Base-by-base conservation (phyloP, 2,888 invertebrate genomes). In the Cantharis rufa region DNA sequence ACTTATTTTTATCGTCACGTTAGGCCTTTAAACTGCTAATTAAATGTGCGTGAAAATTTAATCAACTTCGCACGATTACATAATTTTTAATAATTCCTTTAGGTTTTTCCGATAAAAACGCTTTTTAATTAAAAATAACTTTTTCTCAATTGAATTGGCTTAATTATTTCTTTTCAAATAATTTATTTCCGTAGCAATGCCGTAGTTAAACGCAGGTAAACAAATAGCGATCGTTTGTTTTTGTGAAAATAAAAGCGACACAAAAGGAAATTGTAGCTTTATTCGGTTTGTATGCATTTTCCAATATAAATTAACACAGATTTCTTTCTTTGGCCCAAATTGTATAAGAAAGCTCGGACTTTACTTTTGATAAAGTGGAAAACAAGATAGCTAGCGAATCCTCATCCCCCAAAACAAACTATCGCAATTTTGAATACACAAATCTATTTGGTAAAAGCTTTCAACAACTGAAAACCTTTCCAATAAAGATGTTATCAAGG, bases 1-100 rank as follows among this genome's bases (percentile, higher is more conserved):
- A 73, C 73, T 76, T 70, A 70, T 73, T 76, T 72, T 76, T 76
- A 76, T 76, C 70, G 76, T 76, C 72, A 61, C 61, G 72, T 69
- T 62, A 27, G 70, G 70, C 72, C 28, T 76, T 71, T 72, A 72
- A 76, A 73, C 24, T 72, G 72, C 64, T 70, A 76, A 76, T 76
- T 76, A 76, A 76, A 76, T 72, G 72, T 72, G 76, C 72, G 76
- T 72, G 72, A 72, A 76, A 62, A 32, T 72, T 76, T 72, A 70
- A 76, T 72, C 62, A 72, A 18, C 66, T 68, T 66, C 62, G 28
- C 32, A 24, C 62, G 71, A 75, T 75, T 75, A 76, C 62, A 62
- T 69, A 32, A 69, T 76, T 72, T 69, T 76, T 72, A 72, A 72
- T 76, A 76, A 48, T 48, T 48, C 48, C 7, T n/a, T n/a, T 7